A percentile compares a stretch with the other conserved stretches of the same genome.
Conservation (phyloP, 2,113 vertebrate species). For the Rana temporaria region DNA sequence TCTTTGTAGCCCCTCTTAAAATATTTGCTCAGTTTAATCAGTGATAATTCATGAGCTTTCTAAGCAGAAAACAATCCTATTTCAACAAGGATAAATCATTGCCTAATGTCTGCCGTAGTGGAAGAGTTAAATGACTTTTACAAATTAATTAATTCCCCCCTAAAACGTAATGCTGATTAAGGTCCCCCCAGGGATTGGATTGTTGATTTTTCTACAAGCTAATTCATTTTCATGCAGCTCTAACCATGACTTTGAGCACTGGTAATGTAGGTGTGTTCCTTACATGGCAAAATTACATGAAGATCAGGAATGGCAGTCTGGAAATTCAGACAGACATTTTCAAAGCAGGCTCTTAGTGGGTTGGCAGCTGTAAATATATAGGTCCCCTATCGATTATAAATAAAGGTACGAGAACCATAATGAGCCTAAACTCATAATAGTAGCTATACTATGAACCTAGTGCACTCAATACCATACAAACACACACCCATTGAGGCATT, state of each 20-base stretch:
- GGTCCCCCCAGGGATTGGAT: slow-evolving; percentile 8
- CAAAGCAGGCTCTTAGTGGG: too few relatives aligned
- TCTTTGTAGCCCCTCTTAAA: slow-evolving; percentile 30
- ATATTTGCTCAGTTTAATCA: slow-evolving; percentile 27
- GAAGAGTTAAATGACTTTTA: slow-evolving; percentile 47
- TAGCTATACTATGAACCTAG: too few relatives aligned
- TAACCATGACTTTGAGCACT: slow-evolving; percentile 46
- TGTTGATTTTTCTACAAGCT: slow-evolving; percentile 46
- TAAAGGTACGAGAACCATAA: too few relatives aligned
- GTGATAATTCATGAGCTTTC: slow-evolving; percentile 27
- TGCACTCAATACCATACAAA: too few relatives aligned
- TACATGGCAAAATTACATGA: not conserved
- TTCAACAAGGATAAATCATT: slow-evolving; percentile 26
- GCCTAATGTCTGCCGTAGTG: slow-evolving; percentile 20
- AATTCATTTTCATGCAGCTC: slow-evolving; percentile 49
- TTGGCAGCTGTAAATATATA: too few relatives aligned
- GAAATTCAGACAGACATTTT: too few relatives aligned
- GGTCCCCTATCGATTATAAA: too few relatives aligned
- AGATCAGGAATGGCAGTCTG: too few relatives aligned
- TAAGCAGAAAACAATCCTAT: slow-evolving; percentile 1
- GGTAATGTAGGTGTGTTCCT: slow-evolving; percentile 26
- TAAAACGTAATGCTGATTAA: slow-evolving; percentile 51
- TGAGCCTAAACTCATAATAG: too few relatives aligned
- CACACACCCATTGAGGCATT: too few relatives aligned
- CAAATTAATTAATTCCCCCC: slow-evolving; percentile 48